Conservation (phyloP, 2,113 vertebrate species). For the Polyodon spathula region DNA sequence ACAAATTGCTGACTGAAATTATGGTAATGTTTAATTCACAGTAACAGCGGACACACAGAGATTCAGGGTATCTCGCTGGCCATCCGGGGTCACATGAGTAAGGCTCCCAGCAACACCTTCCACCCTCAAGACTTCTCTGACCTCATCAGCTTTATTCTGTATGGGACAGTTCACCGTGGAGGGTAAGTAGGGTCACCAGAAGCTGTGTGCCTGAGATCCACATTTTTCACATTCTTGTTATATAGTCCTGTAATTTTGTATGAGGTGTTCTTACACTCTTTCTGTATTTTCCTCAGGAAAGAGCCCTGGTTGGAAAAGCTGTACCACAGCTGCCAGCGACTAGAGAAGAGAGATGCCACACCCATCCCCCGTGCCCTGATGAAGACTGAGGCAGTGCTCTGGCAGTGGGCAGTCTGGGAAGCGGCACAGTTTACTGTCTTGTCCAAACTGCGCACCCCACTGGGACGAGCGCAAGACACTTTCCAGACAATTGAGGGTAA, state of each 20-base stretch:
- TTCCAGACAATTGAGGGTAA: slow-evolving; percentile 98
- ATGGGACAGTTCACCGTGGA: slow-evolving; percentile 84
- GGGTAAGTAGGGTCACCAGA: slow-evolving; percentile 58
- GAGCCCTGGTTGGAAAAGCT: slow-evolving; percentile 94
- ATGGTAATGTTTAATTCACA: slow-evolving; percentile 36
- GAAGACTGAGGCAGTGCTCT: slow-evolving; percentile 86
- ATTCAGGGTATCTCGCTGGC: slow-evolving; percentile 88
- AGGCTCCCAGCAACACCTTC: slow-evolving; percentile 86
- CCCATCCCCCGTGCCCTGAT: slow-evolving; percentile 72
- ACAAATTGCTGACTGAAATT: neutral
- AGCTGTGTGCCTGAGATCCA: neutral
- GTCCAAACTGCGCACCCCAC: slow-evolving; percentile 85
- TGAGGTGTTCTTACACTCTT: neutral
- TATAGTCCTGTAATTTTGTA: too few relatives aligned
- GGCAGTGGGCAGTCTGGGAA: slow-evolving; percentile 99
- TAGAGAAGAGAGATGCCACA: slow-evolving; percentile 75
- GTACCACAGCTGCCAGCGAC: slow-evolving; percentile 89
- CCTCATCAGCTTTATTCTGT: slow-evolving; percentile 94
- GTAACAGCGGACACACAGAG: slow-evolving; percentile 80
- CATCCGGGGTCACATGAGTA: slow-evolving; percentile 87
- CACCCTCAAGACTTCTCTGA: slow-evolving; percentile 97
- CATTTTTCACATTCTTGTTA: too few relatives aligned
- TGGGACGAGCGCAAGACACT: slow-evolving; percentile 93
- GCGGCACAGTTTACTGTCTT: slow-evolving; percentile 95
- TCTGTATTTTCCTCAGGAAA: slow-evolving; percentile 61